Evolutionary conservation across 2,888 invertebrate genomes (phyloP).

Genomic region (Trichopria drosophilae): DNA sequence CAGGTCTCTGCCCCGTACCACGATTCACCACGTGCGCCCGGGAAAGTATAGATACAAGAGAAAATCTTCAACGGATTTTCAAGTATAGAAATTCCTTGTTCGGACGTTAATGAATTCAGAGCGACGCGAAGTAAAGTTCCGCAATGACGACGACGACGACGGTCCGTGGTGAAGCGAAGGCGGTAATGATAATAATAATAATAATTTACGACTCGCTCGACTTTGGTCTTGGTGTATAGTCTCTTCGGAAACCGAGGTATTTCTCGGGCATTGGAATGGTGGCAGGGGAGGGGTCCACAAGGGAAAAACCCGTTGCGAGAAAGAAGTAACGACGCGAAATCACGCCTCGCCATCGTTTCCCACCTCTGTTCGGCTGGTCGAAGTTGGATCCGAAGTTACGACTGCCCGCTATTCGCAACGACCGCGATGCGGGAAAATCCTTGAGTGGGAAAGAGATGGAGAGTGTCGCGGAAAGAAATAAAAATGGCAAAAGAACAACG

Average conservation of each 20-base stretch:
- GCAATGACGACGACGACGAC: constrained; percentile 3
- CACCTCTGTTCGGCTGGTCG: not conserved
- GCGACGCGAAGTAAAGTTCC: too few relatives aligned
- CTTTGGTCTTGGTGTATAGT: too few relatives aligned
- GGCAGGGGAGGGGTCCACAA: not conserved
- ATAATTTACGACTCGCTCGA: constrained; percentile 32
- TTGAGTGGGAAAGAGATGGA: not conserved
- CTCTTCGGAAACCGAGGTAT: too few relatives aligned
- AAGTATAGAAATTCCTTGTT: not conserved
- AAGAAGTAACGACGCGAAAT: constrained; percentile 29
- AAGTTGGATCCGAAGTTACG: constrained; percentile 32
- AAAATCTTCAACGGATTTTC: not conserved
- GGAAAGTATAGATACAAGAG: too few relatives aligned
- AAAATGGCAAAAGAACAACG: too few relatives aligned
- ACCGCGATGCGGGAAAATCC: constrained; percentile 16
- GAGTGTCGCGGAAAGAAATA: not conserved
- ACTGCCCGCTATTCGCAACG: constrained; percentile 25
- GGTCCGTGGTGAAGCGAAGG: constrained; percentile 8
- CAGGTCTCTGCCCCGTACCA: too few relatives aligned
- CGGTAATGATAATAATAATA: constrained; percentile 32
- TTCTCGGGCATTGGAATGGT: not conserved
- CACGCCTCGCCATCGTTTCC: constrained; percentile 14
- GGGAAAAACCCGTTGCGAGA: constrained; percentile 3
- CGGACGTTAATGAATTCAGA: not conserved
- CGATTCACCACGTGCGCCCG: too few relatives aligned